phyloP scores from a whole-genome alignment of 2,888 invertebrate species.

The Gisinianus flammeolus region DNA sequence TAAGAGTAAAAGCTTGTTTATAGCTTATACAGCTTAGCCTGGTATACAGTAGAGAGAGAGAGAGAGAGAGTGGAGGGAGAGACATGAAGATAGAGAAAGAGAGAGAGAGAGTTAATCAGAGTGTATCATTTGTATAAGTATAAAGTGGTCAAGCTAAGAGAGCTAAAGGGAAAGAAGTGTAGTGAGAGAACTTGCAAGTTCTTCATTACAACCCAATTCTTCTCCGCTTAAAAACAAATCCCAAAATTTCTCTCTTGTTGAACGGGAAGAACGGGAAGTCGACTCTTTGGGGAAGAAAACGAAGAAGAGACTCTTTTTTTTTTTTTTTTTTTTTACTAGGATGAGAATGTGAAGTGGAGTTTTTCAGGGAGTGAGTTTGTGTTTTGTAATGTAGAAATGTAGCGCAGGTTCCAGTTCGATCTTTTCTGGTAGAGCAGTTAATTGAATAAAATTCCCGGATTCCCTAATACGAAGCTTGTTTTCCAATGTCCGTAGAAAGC shows the following conservation, averaged over 20 bases:
- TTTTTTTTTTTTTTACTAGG: background rate
- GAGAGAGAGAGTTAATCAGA: background rate
- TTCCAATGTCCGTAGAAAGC: constrained; percentile 58
- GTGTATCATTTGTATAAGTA: background rate
- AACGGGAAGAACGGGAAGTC: constrained; percentile 25
- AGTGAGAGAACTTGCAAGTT: constrained; percentile 37
- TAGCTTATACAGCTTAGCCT: too few species aligned
- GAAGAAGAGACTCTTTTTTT: constrained; percentile 26
- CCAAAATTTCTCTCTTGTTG: constrained; percentile 41
- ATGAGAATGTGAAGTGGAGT: constrained; percentile 41
- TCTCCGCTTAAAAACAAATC: constrained; percentile 54
- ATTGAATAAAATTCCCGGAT: constrained; percentile 60
- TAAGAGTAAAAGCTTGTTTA: constrained; percentile 26
- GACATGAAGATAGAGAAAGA: background rate
- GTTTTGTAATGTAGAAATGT: constrained; percentile 41
- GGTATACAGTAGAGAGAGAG: too few species aligned
- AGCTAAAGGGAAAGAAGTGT: constrained; percentile 5
- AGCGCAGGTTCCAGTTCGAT: constrained; percentile 35
- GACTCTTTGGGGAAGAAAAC: constrained; percentile 41
- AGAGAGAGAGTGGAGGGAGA: background rate
- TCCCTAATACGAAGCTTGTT: constrained; percentile 59
- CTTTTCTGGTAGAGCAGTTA: constrained; percentile 56
- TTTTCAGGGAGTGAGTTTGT: constrained; percentile 18
- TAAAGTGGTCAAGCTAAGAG: constrained; percentile 37
- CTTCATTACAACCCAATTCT: constrained; percentile 54